These are phyloP conservation scores for Remorina albescens DNA, from an alignment of 2,797 vertebrate genomes.

Conservation along the genomic window DNA sequence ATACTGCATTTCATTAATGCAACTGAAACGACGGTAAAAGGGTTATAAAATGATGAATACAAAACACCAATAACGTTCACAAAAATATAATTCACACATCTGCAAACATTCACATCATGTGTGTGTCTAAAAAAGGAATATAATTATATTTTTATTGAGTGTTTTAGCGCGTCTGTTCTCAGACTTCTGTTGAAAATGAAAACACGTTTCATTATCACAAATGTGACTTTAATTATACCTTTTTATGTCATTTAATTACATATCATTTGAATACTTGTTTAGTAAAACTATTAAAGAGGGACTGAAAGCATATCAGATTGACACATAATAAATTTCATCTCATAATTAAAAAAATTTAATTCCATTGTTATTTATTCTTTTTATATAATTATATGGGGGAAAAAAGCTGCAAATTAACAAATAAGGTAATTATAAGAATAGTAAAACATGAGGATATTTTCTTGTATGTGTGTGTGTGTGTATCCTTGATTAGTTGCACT, in stretches of 20 bases:
- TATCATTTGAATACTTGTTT: slow-evolving; percentile 25
- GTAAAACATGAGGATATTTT: background rate
- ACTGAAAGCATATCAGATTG: slow-evolving; percentile 10
- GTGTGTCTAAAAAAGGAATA: slow-evolving; percentile 59
- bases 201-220: slow-evolving; percentile 27
- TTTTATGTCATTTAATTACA: slow-evolving; percentile 39
- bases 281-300: slow-evolving; percentile 11
- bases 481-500: slow-evolving; percentile 45
- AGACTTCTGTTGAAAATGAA: slow-evolving; percentile 22
- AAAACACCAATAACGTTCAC: slow-evolving; percentile 12
- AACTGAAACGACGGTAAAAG: background rate
- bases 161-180: slow-evolving; percentile 47
- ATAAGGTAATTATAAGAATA: background rate
- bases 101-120: background rate
- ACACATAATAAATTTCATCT: slow-evolving; percentile 14
- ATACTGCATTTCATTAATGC: background rate
- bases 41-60: background rate
- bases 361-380: background rate
- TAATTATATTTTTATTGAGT: slow-evolving; percentile 73
- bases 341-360: slow-evolving; percentile 2
- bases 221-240: slow-evolving; percentile 21
- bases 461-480: background rate
- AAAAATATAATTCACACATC: slow-evolving; percentile 26
- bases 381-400: background rate
- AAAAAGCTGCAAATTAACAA: background rate